These are phyloP conservation scores for Pyrocoelia pectoralis DNA, from an alignment of 2,888 invertebrate species.

Conservation along the genomic window DNA sequence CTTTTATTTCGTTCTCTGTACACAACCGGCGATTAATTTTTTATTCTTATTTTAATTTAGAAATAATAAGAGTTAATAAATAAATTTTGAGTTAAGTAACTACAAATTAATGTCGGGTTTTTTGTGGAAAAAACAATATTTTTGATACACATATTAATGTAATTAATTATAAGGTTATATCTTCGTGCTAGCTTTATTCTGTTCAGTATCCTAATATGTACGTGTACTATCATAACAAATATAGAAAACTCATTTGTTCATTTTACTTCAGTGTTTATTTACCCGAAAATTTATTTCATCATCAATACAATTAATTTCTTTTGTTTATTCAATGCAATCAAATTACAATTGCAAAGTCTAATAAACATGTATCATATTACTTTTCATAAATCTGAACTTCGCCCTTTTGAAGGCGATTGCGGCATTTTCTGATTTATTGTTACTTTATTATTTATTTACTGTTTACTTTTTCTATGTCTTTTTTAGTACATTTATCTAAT, in stretches of 20 bases:
- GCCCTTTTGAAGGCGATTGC: too few relatives aligned
- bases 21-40: not conserved
- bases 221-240: slow-evolving; percentile 20
- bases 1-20: not conserved
- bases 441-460: too few relatives aligned
- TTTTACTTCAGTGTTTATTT: not conserved
- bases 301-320: too few relatives aligned
- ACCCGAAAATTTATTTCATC: too few relatives aligned
- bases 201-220: slow-evolving; percentile 23
- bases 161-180: slow-evolving; percentile 23
- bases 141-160: slow-evolving; percentile 66
- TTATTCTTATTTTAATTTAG: not conserved
- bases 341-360: too few relatives aligned
- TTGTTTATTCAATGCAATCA: too few relatives aligned
- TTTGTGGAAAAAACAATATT: slow-evolving; percentile 63
- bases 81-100: not conserved
- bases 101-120: slow-evolving; percentile 11
- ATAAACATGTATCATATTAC: too few relatives aligned
- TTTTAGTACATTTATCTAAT: too few relatives aligned
- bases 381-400: too few relatives aligned
- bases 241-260: slow-evolving; percentile 15
- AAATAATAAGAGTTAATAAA: slow-evolving; percentile 4
- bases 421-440: too few relatives aligned
- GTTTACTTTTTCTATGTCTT: too few relatives aligned
- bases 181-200: slow-evolving; percentile 23